These are phyloP conservation scores for Julus scandinavius DNA, from an alignment of 2,888 invertebrate species.

Conservation along the genomic window DNA sequence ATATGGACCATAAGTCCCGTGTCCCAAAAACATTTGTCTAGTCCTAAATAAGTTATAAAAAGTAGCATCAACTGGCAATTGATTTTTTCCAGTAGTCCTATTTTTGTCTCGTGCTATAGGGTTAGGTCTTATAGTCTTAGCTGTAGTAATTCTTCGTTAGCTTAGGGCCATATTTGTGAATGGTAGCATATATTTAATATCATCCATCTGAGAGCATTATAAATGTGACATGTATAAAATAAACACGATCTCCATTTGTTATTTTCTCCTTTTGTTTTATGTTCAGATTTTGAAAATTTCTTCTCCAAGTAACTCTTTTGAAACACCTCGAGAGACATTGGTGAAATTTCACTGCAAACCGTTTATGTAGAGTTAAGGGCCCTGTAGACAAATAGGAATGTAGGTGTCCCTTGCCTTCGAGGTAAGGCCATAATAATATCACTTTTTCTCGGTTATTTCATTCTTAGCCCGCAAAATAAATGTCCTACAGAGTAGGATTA, in stretches of 20 bases:
- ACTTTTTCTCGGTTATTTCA: neutral
- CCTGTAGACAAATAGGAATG: neutral
- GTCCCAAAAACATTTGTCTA: too few relatives aligned
- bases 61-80: too few relatives aligned
- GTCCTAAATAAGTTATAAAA: too few relatives aligned
- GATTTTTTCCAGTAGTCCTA: too few relatives aligned
- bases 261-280: neutral
- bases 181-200: too few relatives aligned
- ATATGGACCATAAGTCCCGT: too few relatives aligned
- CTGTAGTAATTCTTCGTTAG: too few relatives aligned
- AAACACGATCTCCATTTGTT: conserved; percentile 8
- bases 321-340: neutral
- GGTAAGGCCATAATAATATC: neutral
- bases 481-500: neutral
- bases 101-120: too few relatives aligned
- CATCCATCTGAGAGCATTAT: neutral
- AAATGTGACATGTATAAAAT: neutral
- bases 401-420: neutral
- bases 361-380: neutral
- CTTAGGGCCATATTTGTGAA: too few relatives aligned
- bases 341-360: neutral
- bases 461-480: neutral
- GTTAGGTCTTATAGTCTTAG: too few relatives aligned
- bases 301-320: neutral
- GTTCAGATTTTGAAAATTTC: neutral